A percentile compares a stretch with the other conserved stretches of the same genome.
These are phyloP conservation scores for Premnoplex brunnescens DNA, from an alignment of 2,797 vertebrate species.

Conservation along the genomic window DNA sequence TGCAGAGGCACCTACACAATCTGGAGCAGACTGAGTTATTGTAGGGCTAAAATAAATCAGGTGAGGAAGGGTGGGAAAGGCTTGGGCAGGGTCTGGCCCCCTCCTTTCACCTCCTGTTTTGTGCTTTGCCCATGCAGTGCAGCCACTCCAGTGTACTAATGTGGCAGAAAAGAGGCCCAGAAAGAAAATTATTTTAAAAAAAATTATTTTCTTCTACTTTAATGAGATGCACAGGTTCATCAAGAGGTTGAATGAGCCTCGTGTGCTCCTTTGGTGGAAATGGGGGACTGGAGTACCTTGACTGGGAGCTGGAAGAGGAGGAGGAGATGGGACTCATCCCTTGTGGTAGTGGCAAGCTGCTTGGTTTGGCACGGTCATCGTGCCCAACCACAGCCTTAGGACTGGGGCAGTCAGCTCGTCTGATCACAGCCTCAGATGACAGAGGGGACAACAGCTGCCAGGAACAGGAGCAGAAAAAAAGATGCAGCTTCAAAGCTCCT, in stretches of 20 bases:
- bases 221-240: not conserved
- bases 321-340: fast-evolving
- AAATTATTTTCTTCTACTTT: not conserved
- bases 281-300: not conserved
- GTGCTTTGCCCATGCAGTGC: not conserved
- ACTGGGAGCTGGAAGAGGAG: not conserved
- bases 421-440: not conserved
- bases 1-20: not conserved
- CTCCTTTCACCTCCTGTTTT: not conserved
- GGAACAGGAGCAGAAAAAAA: not conserved
- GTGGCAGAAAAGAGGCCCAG: not conserved
- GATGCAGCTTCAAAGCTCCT: not conserved
- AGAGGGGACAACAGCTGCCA: not conserved
- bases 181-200: fast-evolving
- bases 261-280: not conserved
- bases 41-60: not conserved
- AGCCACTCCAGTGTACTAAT: fast-evolving
- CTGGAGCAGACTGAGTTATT: not conserved
- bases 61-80: not conserved
- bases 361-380: not conserved
- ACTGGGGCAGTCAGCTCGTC: fast-evolving
- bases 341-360: not conserved
- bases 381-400: not conserved
- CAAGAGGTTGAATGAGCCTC: not conserved
- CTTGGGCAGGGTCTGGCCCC: not conserved